Evolutionary conservation across 2,888 invertebrate species (phyloP).

Genomic region (Endotricha flammealis): DNA sequence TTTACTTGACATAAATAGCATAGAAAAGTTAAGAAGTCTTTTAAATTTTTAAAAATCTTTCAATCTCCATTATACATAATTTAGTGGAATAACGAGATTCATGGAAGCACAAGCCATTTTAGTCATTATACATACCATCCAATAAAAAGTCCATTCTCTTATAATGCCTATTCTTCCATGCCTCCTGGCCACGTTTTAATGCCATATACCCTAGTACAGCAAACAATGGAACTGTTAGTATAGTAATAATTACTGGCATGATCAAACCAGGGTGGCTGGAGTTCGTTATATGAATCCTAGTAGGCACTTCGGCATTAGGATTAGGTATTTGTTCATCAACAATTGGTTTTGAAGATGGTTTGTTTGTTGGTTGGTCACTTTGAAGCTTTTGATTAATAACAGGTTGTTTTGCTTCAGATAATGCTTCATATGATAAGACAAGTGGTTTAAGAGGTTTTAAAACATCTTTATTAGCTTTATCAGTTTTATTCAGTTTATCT

Average conservation of each 20-base stretch:
- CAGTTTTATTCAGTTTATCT: conserved; percentile 5
- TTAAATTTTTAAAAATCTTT: no score
- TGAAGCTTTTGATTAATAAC: conserved; percentile 19
- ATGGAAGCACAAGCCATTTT: no score
- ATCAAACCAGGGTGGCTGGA: conserved; percentile 80
- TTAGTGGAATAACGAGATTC: no score
- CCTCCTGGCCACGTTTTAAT: conserved; percentile 85
- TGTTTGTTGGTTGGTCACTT: conserved; percentile 19
- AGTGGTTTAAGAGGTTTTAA: conserved; percentile 42
- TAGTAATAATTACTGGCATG: conserved; percentile 85
- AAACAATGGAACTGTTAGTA: conserved; percentile 86
- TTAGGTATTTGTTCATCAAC: conserved; percentile 33
- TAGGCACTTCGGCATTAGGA: conserved; percentile 25
- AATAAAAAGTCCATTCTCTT: conserved; percentile 92
- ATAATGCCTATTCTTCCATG: conserved; percentile 92
- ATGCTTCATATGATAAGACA: conserved; percentile 42
- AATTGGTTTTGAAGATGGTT: conserved; percentile 31
- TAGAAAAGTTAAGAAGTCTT: no score
- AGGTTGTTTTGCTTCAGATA: conserved; percentile 34
- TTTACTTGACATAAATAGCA: no score
- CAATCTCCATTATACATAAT: no score
- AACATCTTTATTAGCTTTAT: conserved; percentile 10
- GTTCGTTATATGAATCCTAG: conserved; percentile 30
- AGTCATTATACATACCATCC: conserved; percentile 94
- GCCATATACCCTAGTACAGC: conserved; percentile 82